phyloP scores from a whole-genome alignment of 30 jellyfish, hydroid and myxozoan genomes.

The Aurelia coerulea region DNA sequence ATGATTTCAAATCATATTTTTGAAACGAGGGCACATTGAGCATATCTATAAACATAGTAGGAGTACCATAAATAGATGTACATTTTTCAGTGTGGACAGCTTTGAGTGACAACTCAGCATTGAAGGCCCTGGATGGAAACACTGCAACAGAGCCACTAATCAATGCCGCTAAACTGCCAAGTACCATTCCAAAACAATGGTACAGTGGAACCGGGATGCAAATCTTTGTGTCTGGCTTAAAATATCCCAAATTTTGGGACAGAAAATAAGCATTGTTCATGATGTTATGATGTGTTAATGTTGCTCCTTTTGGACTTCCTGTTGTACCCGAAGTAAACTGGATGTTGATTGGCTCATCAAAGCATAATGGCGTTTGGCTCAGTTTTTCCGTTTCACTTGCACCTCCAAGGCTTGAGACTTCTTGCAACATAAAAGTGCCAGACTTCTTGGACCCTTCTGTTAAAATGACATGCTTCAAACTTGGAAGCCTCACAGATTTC shows the following conservation, averaged over 20 bases:
- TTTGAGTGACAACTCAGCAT: slow-evolving; percentile 67
- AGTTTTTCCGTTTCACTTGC: slow-evolving; percentile 12
- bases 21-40: slow-evolving; percentile 68
- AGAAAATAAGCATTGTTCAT: slow-evolving; percentile 79
- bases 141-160: slow-evolving; percentile 80
- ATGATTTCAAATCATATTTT: slow-evolving; percentile 43
- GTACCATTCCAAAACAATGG: slow-evolving; percentile 98
- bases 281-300: slow-evolving; percentile 85
- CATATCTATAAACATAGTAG: slow-evolving; percentile 98
- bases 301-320: slow-evolving; percentile 95
- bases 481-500: slow-evolving; percentile 53
- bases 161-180: slow-evolving; percentile 88
- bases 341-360: slow-evolving; percentile 91
- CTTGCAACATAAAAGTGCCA: slow-evolving; percentile 75
- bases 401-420: slow-evolving; percentile 63
- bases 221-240: slow-evolving; percentile 57
- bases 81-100: slow-evolving; percentile 85
- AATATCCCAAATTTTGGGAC: slow-evolving; percentile 63
- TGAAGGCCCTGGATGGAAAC: slow-evolving; percentile 87
- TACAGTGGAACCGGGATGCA: slow-evolving; percentile 96
- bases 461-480: slow-evolving; percentile 29
- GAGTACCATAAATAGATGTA: slow-evolving; percentile 97
- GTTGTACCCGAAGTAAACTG: slow-evolving; percentile 99
- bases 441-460: slow-evolving; percentile 50
- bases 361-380: slow-evolving; percentile 45